phyloP scores from a whole-genome alignment of 2,888 invertebrate genomes.

The Leptinotarsa juncta region DNA sequence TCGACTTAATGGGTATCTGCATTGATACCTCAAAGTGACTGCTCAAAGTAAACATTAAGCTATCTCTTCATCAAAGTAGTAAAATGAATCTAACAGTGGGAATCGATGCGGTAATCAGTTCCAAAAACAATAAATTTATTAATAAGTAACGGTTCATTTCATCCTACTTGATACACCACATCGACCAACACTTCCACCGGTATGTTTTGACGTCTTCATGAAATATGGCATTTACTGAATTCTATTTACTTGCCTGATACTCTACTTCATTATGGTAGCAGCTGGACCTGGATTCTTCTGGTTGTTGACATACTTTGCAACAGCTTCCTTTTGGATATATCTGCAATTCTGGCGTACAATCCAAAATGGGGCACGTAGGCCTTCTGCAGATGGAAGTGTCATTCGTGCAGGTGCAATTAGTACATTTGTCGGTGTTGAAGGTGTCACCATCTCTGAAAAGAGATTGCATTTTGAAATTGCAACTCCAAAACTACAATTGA shows the following conservation, averaged over 20 bases:
- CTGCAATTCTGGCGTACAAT: conserved; percentile 81
- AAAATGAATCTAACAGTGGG: too few species aligned
- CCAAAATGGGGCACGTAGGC: conserved; percentile 89
- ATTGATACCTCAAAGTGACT: too few species aligned
- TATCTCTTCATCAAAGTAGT: too few species aligned
- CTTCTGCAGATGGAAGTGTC: conserved; percentile 84
- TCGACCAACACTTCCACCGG: too few species aligned
- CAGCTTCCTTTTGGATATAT: conserved; percentile 76
- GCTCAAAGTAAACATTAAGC: too few species aligned
- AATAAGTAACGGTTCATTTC: too few species aligned
- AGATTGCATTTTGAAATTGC: not conserved
- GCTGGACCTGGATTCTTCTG: conserved; percentile 74
- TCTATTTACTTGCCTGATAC: conserved; percentile 73
- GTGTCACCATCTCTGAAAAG: conserved; percentile 50
- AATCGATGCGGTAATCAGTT: too few species aligned
- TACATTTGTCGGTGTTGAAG: conserved; percentile 76
- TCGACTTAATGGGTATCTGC: too few species aligned
- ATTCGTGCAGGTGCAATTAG: conserved; percentile 84
- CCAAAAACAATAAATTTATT: too few species aligned
- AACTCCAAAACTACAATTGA: not conserved
- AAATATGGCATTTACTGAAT: not conserved
- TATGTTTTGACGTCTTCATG: too few species aligned
- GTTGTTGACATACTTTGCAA: conserved; percentile 81
- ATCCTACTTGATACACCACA: too few species aligned
- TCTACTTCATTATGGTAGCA: conserved; percentile 75